Evolutionary conservation across 1,140 invertebrate species (phyloP).

Genomic region (Nephila pilipes): DNA sequence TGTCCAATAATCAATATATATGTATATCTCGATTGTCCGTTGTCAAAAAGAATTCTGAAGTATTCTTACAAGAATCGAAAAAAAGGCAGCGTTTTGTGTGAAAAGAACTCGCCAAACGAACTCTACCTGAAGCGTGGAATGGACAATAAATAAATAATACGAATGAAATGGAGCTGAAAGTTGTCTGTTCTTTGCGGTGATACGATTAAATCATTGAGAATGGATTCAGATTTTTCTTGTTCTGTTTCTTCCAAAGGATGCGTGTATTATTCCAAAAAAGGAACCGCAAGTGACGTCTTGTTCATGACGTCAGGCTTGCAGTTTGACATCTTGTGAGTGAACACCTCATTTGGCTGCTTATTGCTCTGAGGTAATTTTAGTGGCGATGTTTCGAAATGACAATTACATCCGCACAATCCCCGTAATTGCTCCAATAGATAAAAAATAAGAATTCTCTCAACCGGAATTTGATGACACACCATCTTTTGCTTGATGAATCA

Average conservation of each 20-base stretch:
- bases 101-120: background rate
- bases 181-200: background rate
- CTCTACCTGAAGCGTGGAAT: background rate
- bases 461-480: no score
- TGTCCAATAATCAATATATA: background rate
- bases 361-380: background rate
- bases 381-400: no score
- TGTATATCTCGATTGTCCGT: background rate
- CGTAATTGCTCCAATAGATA: no score
- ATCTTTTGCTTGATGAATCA: no score
- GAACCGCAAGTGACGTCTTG: background rate
- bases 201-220: conserved; percentile 27
- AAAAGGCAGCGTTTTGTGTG: background rate
- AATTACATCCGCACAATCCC: no score
- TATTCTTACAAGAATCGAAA: background rate
- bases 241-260: background rate
- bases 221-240: background rate
- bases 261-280: background rate
- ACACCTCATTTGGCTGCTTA: background rate
- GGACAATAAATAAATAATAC: conserved; percentile 33
- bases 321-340: background rate
- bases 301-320: background rate
- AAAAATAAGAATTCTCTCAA: no score
- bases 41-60: background rate
- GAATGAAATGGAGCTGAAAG: conserved; percentile 65